Conservation (phyloP, 2,888 invertebrate genomes). For the Keiferia lycopersicella region DNA sequence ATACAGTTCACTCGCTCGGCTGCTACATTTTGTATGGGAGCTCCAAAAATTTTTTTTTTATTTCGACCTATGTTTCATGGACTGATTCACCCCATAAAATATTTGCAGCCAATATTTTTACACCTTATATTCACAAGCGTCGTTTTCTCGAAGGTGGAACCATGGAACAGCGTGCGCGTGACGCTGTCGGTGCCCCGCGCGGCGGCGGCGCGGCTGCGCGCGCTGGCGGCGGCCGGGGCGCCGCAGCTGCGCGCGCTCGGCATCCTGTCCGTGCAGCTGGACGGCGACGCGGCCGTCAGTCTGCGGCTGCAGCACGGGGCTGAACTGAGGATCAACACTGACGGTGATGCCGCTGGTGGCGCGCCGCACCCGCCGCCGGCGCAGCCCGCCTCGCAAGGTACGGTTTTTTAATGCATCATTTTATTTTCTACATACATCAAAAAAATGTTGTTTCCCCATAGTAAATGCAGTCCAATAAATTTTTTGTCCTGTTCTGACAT, state of each 20-base stretch:
- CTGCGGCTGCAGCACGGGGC: conserved; percentile 82
- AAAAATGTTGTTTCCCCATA: no score
- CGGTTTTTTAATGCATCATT: no score
- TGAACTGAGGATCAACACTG: conserved; percentile 68
- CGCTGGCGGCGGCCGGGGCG: conserved; percentile 95
- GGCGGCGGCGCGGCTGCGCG: conserved; percentile 94
- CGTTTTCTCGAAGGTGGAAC: conserved; percentile 85
- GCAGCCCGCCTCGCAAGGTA: not conserved
- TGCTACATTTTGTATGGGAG: no score
- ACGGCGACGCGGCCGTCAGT: conserved; percentile 91
- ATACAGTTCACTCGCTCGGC: no score
- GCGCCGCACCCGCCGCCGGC: not conserved
- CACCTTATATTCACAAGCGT: not conserved
- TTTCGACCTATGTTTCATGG: no score
- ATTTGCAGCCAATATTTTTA: no score
- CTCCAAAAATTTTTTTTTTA: no score
- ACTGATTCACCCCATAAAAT: no score
- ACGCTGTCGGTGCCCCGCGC: conserved; percentile 98
- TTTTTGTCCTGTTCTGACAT: no score
- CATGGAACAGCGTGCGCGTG: conserved; percentile 99
- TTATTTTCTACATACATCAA: not conserved
- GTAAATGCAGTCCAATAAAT: no score
- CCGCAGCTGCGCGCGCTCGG: conserved; percentile 94
- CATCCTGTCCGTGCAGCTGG: conserved; percentile 96
- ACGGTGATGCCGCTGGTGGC: conserved; percentile 37